phyloP scores from a whole-genome alignment of 2,113 vertebrate genomes.

The Propithecus coquereli region DNA sequence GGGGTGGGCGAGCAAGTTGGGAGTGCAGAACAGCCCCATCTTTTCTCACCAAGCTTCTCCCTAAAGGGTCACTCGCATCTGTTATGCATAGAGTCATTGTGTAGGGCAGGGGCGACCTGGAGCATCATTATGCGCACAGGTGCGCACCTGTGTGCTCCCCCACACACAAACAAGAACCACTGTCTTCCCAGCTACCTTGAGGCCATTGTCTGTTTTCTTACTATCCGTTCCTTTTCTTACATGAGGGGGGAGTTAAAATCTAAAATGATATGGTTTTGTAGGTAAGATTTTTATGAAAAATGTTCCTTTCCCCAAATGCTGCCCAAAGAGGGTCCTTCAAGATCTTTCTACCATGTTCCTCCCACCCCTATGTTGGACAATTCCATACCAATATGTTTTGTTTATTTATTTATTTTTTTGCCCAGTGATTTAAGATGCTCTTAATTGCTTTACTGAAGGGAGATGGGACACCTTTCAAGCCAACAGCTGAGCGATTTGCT shows the following conservation, averaged over 20 bases:
- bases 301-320: not conserved
- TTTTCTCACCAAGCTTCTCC: not conserved
- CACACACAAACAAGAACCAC: not conserved
- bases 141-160: not conserved
- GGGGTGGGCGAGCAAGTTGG: fast-evolving
- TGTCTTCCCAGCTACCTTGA: not conserved
- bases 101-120: not conserved
- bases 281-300: not conserved
- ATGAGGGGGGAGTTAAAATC: not conserved
- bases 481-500: slow-evolving; percentile 84
- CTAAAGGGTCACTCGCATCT: not conserved
- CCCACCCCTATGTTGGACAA: not conserved
- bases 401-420: slow-evolving; percentile 15
- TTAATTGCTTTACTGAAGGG: slow-evolving; percentile 83
- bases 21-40: fast-evolving
- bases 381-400: not conserved
- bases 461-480: slow-evolving; percentile 82
- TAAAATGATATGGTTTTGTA: not conserved
- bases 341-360: not conserved
- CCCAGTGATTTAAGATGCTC: slow-evolving; percentile 79
- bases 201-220: not conserved
- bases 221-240: not conserved
- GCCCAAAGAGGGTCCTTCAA: fast-evolving
- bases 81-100: no score
- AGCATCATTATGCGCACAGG: not conserved